Conservation (phyloP, 2,113 vertebrate species). For the Chitala chitala region DNA sequence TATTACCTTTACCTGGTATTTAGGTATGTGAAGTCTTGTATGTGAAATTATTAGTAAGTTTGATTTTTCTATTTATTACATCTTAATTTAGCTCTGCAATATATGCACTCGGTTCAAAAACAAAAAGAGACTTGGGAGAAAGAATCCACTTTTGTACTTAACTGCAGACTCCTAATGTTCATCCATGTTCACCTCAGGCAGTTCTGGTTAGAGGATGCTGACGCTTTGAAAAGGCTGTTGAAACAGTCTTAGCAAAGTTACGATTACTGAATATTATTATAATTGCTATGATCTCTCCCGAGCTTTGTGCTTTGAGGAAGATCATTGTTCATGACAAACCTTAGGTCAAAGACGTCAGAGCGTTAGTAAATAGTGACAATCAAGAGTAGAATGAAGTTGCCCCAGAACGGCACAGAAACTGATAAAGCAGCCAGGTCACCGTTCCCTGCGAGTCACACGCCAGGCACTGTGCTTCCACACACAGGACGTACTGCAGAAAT, state of each 20-base stretch:
- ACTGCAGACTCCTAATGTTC: slow-evolving; percentile 32
- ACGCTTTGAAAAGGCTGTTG: background rate
- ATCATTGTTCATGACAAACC: background rate
- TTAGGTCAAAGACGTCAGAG: background rate
- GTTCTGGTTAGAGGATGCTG: background rate
- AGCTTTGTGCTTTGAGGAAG: background rate
- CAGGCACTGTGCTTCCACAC: background rate
- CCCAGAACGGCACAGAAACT: background rate
- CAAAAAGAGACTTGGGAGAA: slow-evolving; percentile 42
- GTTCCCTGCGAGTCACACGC: background rate
- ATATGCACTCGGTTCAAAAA: slow-evolving; percentile 59
- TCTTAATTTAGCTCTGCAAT: slow-evolving; percentile 58
- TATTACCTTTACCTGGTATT: slow-evolving; percentile 62
- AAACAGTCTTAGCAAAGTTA: slow-evolving; percentile 8
- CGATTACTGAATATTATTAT: slow-evolving; percentile 1
- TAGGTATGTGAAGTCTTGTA: slow-evolving; percentile 64
- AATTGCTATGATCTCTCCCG: no score
- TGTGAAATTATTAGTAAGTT: slow-evolving; percentile 65
- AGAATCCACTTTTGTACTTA: slow-evolving; percentile 34
- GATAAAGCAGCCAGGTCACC: background rate
- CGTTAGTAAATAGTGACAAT: background rate
- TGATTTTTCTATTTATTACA: slow-evolving; percentile 46
- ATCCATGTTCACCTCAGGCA: slow-evolving; percentile 21
- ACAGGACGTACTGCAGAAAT: slow-evolving; percentile 1
- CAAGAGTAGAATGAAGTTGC: background rate